Conservation (phyloP, 2,888 invertebrate genomes). For the Cantharis flavilabris region DNA sequence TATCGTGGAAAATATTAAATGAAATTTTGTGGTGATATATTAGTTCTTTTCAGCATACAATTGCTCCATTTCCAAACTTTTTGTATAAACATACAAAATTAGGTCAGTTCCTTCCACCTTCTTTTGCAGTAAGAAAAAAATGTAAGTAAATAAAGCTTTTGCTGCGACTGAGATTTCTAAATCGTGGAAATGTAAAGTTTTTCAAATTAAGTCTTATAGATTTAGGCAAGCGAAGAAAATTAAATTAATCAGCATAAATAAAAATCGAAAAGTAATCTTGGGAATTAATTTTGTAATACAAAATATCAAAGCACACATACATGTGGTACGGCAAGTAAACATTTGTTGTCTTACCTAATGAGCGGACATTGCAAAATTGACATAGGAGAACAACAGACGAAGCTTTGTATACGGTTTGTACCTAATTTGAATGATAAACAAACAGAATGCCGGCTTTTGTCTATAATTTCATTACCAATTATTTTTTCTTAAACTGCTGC, state of each 20-base stretch:
- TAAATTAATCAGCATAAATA: background rate
- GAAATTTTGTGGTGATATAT: background rate
- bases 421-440: background rate
- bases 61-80: background rate
- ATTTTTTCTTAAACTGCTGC: background rate
- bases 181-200: background rate
- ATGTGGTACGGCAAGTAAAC: background rate
- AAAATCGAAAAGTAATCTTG: background rate
- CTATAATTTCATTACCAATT: background rate
- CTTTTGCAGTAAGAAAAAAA: background rate
- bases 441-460: background rate
- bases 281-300: background rate
- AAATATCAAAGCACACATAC: background rate
- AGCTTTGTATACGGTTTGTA: background rate
- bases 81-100: background rate
- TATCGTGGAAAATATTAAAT: background rate
- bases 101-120: background rate
- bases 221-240: background rate
- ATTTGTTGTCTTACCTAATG: background rate
- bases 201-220: background rate
- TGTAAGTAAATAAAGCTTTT: background rate
- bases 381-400: background rate
- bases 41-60: background rate
- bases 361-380: background rate
- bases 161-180: background rate